phyloP scores from a whole-genome alignment of 2,888 invertebrate species.

The Stenodera caucasica region DNA sequence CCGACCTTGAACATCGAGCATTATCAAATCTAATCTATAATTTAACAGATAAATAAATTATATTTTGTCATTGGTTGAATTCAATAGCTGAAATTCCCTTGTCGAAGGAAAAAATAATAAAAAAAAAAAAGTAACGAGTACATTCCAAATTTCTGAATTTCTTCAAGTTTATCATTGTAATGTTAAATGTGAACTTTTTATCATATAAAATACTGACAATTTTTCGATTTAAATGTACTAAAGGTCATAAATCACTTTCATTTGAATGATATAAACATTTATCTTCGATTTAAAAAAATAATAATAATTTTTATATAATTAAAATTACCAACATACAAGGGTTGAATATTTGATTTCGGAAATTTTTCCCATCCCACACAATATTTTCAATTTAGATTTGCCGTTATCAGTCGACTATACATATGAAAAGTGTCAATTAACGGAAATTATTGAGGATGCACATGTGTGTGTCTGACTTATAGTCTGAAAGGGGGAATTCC shows the following conservation, averaged over 20 bases:
- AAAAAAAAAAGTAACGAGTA: not conserved
- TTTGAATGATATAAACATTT: constrained; percentile 1
- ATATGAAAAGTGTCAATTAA: constrained; percentile 27
- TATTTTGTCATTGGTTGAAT: constrained; percentile 8
- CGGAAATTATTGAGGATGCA: constrained; percentile 29
- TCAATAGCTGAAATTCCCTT: not conserved
- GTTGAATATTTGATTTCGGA: not conserved
- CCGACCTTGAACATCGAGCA: constrained; percentile 22
- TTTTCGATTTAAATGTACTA: constrained; percentile 11
- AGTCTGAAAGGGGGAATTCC: constrained; percentile 17
- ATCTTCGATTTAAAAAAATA: not conserved
- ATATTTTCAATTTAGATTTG: not conserved
- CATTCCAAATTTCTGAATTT: not conserved
- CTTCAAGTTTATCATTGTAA: not conserved
- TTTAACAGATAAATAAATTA: constrained; percentile 17
- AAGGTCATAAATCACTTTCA: constrained; percentile 8
- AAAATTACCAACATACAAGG: not conserved
- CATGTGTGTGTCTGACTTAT: constrained; percentile 19
- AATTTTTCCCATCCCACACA: not conserved
- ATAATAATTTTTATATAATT: not conserved
- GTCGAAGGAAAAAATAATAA: not conserved
- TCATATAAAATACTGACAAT: constrained; percentile 9
- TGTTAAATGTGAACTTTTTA: constrained; percentile 11
- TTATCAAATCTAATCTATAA: constrained; percentile 25
- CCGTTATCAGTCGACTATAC: constrained; percentile 9